Evolutionary conservation across 2,888 invertebrate genomes (phyloP), one percentile per base, ranked within the genome.

Genomic region (Slavum lentiscoides): DNA sequence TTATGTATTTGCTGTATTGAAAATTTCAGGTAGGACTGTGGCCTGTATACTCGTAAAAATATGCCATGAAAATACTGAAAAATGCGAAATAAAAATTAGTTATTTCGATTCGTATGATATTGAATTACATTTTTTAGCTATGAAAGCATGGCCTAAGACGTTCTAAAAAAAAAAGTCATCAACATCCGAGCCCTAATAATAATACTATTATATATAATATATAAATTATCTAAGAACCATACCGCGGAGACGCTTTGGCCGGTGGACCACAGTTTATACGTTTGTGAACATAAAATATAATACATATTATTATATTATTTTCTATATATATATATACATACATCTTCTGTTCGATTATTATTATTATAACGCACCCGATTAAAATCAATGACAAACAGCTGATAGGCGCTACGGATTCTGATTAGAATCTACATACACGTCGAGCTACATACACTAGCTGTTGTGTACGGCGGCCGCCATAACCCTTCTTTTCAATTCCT

Each of bases 321-420:
- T 30, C 30, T 30, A 30, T 4, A 30, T 43, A 61, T 43, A 2
- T 37, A 37, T 55, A 49, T 43, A 61, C 23, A 2, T 37, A 37
- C 39, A 49, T 49, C 21, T 37, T 23, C 69, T 23, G 69, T 69
- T 77, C 69, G 69, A 62, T 77, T 77, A 70, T 30, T 30, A 30
- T 30, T 30, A 30, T 80, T 80, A 72, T 80, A 72, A 72, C 69
- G 69, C 69, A 19, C 64, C 72, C 70, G 80, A 80, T 80, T 80
- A 80, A 80, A 80, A 80, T 80, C 80, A 64, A 80, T 72, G 80
- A 80, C 80, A 80, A 80, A 80, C 80, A 80, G 80, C 80, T 80
- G 80, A 80, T 80, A 64, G 70, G 80, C 80, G 80, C 80, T 80
- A 72, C 21, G 69, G 37, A n/a, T 23, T 37, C 62, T 19, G 80